phyloP scores from a whole-genome alignment of 2,113 vertebrate species.

The Scophthalmus maximus region DNA sequence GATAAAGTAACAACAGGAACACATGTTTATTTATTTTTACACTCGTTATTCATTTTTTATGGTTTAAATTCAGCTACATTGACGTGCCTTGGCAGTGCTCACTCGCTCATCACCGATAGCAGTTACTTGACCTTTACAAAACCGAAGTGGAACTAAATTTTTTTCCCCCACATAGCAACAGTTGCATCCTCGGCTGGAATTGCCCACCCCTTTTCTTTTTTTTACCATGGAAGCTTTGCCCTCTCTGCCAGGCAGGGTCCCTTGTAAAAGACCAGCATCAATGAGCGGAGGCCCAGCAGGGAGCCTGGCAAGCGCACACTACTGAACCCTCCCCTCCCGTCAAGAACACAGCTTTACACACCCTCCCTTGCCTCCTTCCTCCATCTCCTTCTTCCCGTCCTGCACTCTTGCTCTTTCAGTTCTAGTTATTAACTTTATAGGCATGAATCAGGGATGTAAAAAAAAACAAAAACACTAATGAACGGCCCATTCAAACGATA shows the following conservation, averaged over 20 bases:
- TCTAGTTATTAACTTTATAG: conserved; percentile 32
- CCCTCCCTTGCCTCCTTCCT: conserved; percentile 20
- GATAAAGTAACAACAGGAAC: conserved; percentile 22
- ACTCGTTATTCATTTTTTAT: conserved; percentile 38
- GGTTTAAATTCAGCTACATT: conserved; percentile 16
- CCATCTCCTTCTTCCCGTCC: conserved; percentile 20
- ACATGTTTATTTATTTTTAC: conserved; percentile 25
- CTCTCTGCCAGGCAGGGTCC: conserved; percentile 72
- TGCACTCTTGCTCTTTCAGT: conserved; percentile 22
- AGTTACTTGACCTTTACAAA: conserved; percentile 16
- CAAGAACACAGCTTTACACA: conserved; percentile 33
- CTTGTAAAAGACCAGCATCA: conserved; percentile 78
- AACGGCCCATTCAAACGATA: conserved; percentile 28
- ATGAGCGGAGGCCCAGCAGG: conserved; percentile 76
- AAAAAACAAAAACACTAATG: conserved; percentile 23
- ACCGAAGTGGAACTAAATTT: conserved; percentile 36
- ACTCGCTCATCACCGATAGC: not conserved
- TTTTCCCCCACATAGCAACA: conserved; percentile 64
- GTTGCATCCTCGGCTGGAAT: conserved; percentile 66
- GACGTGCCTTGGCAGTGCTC: conserved; percentile 16
- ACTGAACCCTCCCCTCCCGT: conserved; percentile 36
- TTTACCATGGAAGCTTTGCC: conserved; percentile 65
- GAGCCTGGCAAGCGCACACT: conserved; percentile 56
- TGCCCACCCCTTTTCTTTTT: conserved; percentile 62
- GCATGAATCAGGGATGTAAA: conserved; percentile 13